These are phyloP conservation scores for Phymorhynchus buccinoides DNA, from an alignment of 1,140 invertebrate genomes.

Conservation along the genomic window DNA sequence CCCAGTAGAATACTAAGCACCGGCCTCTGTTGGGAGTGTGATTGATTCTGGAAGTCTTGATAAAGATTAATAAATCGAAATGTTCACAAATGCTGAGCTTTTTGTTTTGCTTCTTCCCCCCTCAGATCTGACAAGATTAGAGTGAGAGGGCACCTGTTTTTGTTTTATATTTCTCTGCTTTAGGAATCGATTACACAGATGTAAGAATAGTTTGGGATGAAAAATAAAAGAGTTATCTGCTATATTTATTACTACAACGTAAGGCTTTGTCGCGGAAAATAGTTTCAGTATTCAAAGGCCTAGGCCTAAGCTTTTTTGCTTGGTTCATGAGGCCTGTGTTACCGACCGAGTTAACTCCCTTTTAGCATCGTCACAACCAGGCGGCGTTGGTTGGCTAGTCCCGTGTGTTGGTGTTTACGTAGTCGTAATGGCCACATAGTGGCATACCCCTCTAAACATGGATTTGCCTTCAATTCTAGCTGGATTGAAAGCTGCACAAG, in stretches of 20 bases:
- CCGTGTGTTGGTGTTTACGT: constrained; percentile 5
- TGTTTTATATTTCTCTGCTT: neutral
- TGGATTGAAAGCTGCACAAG: constrained; percentile 52
- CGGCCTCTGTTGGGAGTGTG: no score
- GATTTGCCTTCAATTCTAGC: constrained; percentile 55
- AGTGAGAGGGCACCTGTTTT: no score
- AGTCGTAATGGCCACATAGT: constrained; percentile 11
- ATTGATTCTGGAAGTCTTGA: no score
- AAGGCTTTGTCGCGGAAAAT: no score
- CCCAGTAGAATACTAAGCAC: no score
- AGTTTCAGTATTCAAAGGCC: no score
- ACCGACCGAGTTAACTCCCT: neutral
- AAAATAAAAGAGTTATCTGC: neutral
- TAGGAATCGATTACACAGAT: neutral
- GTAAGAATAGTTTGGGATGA: neutral
- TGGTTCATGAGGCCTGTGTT: neutral
- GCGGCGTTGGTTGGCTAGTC: constrained; percentile 32
- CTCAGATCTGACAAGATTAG: no score
- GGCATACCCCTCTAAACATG: constrained; percentile 45
- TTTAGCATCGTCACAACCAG: neutral
- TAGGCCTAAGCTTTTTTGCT: no score
- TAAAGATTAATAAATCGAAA: no score
- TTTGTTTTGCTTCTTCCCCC: no score
- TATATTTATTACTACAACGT: neutral
- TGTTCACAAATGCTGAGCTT: no score